These are phyloP conservation scores for Pseudomyrmex pallidus DNA, from an alignment of 1,140 invertebrate genomes.

Conservation along the genomic window DNA sequence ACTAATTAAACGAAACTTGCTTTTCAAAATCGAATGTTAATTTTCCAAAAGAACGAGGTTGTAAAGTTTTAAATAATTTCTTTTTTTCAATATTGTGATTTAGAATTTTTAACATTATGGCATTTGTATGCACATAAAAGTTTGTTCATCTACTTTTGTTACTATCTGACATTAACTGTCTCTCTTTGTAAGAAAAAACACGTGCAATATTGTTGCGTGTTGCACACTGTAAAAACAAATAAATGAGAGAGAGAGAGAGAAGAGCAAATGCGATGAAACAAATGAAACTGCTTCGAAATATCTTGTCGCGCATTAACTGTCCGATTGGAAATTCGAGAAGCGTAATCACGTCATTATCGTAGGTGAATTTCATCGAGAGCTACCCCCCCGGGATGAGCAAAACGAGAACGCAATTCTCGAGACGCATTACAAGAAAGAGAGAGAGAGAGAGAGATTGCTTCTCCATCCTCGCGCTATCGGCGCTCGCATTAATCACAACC, in stretches of 20 bases:
- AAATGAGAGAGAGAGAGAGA: not conserved
- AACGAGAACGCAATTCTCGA: slow-evolving; percentile 1
- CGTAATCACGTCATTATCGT: slow-evolving; percentile 15
- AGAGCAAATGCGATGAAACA: not conserved
- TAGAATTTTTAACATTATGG: too few relatives aligned
- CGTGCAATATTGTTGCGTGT: not conserved
- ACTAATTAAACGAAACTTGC: not conserved
- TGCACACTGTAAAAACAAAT: not conserved
- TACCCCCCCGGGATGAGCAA: not conserved
- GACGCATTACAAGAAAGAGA: slow-evolving; percentile 3
- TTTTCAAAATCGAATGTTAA: not conserved
- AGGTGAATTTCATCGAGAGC: not conserved
- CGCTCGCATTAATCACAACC: slow-evolving; percentile 74
- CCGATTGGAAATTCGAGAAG: slow-evolving; percentile 18
- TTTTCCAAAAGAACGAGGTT: not conserved
- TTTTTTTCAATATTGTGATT: too few relatives aligned
- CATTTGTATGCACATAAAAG: too few relatives aligned
- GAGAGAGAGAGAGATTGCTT: not conserved
- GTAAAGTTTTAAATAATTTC: not conserved
- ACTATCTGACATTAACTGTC: too few relatives aligned
- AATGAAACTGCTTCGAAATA: slow-evolving; percentile 31
- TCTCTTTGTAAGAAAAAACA: not conserved
- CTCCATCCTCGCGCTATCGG: slow-evolving; percentile 62
- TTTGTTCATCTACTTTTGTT: too few relatives aligned
- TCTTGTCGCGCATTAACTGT: slow-evolving; percentile 26